Percentiles rank a stretch among this genome's conserved stretches.
These are phyloP conservation scores for Oligia latruncula DNA, from an alignment of 2,888 invertebrate species.

Conservation along the genomic window DNA sequence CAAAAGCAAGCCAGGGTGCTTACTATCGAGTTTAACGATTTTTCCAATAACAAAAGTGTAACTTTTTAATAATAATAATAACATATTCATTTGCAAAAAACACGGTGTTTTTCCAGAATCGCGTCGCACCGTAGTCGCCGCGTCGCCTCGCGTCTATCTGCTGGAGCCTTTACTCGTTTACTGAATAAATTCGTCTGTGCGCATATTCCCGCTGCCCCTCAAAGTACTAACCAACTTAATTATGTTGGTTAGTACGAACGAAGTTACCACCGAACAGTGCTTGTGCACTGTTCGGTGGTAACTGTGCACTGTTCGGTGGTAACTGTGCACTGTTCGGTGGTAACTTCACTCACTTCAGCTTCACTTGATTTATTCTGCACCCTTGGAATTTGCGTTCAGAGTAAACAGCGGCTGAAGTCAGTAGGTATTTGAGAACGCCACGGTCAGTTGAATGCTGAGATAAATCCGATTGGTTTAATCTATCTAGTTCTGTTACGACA, in stretches of 20 bases:
- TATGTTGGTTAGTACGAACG: too few relatives aligned
- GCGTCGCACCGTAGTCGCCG: background rate
- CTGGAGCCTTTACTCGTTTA: background rate
- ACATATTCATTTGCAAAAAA: too few relatives aligned
- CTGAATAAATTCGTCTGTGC: background rate
- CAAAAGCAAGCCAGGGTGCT: too few relatives aligned
- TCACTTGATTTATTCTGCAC: constrained; percentile 6
- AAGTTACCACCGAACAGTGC: too few relatives aligned
- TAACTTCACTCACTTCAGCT: background rate
- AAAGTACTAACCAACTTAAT: background rate
- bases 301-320: background rate
- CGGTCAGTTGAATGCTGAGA: background rate
- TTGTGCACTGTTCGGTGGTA: too few relatives aligned
- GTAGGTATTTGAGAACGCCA: background rate
- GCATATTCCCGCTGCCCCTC: background rate
- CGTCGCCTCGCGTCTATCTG: background rate
- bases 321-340: background rate
- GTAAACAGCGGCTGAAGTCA: too few relatives aligned
- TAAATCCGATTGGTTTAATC: background rate
- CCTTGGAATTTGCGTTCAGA: constrained; percentile 13
- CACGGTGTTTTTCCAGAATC: background rate
- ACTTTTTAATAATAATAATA: too few relatives aligned
- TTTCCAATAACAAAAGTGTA: too few relatives aligned
- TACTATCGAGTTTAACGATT: too few relatives aligned
- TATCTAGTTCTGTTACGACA: background rate